Evolutionary conservation across 2,797 vertebrate genomes (phyloP).

Genomic region (Paramormyrops hopkinsi): DNA sequence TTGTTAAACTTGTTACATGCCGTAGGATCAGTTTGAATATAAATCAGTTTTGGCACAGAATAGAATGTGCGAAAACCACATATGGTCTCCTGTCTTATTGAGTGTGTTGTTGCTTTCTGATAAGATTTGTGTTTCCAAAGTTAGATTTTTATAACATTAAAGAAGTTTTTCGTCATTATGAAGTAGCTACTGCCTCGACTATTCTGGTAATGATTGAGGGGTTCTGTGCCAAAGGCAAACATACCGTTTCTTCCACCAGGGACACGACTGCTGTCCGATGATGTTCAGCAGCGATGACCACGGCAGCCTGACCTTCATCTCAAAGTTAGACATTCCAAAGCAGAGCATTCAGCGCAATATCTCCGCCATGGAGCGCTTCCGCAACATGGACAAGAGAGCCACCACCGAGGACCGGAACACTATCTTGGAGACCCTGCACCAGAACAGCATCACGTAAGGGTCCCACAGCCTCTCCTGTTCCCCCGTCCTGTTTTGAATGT

Average conservation of each 20-base stretch:
- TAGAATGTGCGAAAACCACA: not conserved
- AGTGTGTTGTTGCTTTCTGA: not conserved
- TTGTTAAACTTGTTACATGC: not conserved
- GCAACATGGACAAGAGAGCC: conserved; percentile 98
- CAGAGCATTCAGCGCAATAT: conserved; percentile 97
- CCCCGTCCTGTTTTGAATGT: not conserved
- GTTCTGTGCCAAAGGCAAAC: not conserved
- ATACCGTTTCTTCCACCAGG: conserved; percentile 54
- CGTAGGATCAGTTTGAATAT: not conserved
- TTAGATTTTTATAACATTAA: not conserved
- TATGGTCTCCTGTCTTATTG: not conserved
- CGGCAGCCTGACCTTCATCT: conserved; percentile 81
- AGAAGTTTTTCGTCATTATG: not conserved
- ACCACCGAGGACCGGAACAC: conserved; percentile 94
- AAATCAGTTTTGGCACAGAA: not conserved
- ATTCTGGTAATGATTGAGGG: not conserved
- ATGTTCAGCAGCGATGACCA: conserved; percentile 92
- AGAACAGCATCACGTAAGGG: conserved; percentile 95
- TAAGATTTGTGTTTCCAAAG: not conserved
- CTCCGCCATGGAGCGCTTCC: conserved; percentile 97
- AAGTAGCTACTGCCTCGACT: not conserved
- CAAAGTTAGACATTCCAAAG: conserved; percentile 95
- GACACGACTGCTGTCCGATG: conserved; percentile 98
- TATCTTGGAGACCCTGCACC: conserved; percentile 86
- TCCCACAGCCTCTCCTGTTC: not conserved